Conservation (phyloP, 2,113 vertebrate species). For the Dromaius novaehollandiae region DNA sequence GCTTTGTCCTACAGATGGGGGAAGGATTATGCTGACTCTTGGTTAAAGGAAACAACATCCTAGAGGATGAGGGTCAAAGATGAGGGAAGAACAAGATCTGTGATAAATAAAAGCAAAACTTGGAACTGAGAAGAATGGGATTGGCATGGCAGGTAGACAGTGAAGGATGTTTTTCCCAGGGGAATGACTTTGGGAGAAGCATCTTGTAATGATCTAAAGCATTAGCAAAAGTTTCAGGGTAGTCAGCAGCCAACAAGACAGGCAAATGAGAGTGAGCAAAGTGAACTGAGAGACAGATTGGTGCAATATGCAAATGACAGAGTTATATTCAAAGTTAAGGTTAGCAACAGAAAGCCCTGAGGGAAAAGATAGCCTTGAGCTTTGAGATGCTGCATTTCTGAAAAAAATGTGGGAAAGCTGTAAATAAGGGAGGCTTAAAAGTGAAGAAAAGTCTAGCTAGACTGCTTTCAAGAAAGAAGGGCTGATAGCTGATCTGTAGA, state of each 20-base stretch:
- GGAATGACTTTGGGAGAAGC: not conserved
- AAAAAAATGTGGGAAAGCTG: not conserved
- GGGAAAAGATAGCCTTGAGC: not conserved
- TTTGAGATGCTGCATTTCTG: not conserved
- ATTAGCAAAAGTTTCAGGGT: not conserved
- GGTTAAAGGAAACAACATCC: not conserved
- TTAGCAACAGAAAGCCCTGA: not conserved
- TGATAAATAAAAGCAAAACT: not conserved
- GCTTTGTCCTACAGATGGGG: not conserved
- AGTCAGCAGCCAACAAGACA: not conserved
- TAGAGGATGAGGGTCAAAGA: not conserved
- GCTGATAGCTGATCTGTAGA: not conserved
- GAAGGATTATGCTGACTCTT: not conserved
- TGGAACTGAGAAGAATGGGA: not conserved
- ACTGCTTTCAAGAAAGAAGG: not conserved
- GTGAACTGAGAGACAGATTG: not conserved
- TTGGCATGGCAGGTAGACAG: not conserved
- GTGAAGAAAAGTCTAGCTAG: not conserved
- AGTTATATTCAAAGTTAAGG: not conserved
- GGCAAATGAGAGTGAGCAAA: not conserved
- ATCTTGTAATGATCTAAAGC: not conserved
- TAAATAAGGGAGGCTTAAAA: not conserved
- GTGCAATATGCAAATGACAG: not conserved
- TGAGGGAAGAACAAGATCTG: not conserved
- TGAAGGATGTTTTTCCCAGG: not conserved